These are phyloP conservation scores for Helicorthomorpha holstii DNA, from an alignment of 1,140 invertebrate genomes.

Conservation along the genomic window DNA sequence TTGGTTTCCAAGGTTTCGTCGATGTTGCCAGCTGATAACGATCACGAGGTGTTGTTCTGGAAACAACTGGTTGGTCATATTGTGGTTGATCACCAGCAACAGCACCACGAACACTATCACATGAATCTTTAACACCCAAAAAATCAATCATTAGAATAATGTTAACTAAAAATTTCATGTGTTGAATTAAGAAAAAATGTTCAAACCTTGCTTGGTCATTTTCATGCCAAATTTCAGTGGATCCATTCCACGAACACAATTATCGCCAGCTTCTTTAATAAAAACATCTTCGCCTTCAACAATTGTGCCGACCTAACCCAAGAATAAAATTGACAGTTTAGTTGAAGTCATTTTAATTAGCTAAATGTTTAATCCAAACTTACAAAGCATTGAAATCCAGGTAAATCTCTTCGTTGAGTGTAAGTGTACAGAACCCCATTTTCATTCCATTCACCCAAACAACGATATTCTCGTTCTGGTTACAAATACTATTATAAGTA, in stretches of 20 bases:
- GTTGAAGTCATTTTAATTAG: no score
- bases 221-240: constrained; percentile 45
- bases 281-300: constrained; percentile 40
- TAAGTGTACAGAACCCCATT: constrained; percentile 46
- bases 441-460: constrained; percentile 51
- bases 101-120: background rate
- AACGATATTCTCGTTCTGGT: constrained; percentile 51
- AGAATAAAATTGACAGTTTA: background rate
- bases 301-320: constrained; percentile 36
- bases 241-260: constrained; percentile 44
- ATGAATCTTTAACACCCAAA: background rate
- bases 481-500: no score
- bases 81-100: background rate
- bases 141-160: no score
- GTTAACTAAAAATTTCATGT: no score
- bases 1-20: constrained; percentile 19
- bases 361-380: no score
- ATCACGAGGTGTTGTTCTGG: constrained; percentile 3
- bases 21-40: constrained; percentile 5
- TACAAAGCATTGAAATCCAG: constrained; percentile 49
- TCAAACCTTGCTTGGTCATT: constrained; percentile 32
- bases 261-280: constrained; percentile 50
- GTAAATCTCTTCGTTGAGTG: constrained; percentile 44
- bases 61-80: background rate
- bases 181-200: background rate